phyloP scores from a whole-genome alignment of 2,797 vertebrate species.

The Lindbergichthys nudifrons region DNA sequence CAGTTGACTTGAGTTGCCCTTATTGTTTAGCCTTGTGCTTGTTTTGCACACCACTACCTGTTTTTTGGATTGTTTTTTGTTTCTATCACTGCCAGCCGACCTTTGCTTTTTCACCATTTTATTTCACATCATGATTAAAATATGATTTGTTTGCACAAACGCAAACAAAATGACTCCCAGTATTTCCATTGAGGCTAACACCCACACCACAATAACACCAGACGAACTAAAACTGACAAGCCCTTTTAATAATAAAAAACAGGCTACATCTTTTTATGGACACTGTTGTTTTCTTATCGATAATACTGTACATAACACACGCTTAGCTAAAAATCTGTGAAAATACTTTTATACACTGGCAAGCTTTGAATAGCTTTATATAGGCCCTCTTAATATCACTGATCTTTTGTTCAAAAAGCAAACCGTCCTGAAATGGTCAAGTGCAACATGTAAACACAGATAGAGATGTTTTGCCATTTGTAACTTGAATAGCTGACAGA shows the following conservation, averaged over 20 bases:
- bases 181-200: not conserved
- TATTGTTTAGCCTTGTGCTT: not conserved
- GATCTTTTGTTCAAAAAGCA: too few relatives aligned
- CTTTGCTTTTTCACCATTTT: not conserved
- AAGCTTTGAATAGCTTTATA: too few relatives aligned
- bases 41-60: not conserved
- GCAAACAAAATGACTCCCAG: not conserved
- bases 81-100: not conserved
- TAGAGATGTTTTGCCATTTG: too few relatives aligned
- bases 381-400: too few relatives aligned
- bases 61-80: not conserved
- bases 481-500: too few relatives aligned
- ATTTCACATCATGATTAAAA: not conserved
- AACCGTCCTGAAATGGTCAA: too few relatives aligned
- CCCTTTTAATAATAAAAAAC: not conserved
- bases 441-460: too few relatives aligned
- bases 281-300: not conserved
- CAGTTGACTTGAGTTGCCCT: too few relatives aligned
- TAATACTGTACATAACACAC: too few relatives aligned
- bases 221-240: not conserved
- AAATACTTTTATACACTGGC: too few relatives aligned
- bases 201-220: not conserved
- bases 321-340: too few relatives aligned
- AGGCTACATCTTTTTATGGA: not conserved
- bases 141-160: not conserved